phyloP scores from a whole-genome alignment of 2,113 vertebrate genomes.

The Muntiacus reevesi region DNA sequence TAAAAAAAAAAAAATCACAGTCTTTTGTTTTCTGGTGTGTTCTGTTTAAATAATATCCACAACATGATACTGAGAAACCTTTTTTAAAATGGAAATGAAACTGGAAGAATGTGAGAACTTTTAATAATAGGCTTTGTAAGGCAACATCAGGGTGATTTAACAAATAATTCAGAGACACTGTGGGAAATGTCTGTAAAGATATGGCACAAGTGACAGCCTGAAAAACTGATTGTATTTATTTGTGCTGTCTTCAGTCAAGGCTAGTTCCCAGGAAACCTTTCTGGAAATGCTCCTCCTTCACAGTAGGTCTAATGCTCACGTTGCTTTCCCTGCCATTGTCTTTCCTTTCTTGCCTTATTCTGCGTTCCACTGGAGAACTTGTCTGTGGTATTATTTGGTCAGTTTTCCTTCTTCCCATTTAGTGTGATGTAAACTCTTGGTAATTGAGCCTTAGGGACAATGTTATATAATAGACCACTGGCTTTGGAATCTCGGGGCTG shows the following conservation, averaged over 20 bases:
- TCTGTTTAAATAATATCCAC: slow-evolving; percentile 3
- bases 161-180: neutral
- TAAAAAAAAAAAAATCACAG: neutral
- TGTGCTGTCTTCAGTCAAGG: neutral
- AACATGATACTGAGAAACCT: neutral
- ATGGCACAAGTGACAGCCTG: neutral
- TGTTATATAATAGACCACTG: neutral
- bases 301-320: neutral
- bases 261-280: neutral
- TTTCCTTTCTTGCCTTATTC: slow-evolving; percentile 20
- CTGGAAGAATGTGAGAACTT: neutral
- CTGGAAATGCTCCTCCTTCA: neutral
- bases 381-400: neutral
- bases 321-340: neutral
- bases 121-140: neutral
- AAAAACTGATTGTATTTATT: neutral
- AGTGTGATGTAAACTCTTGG: neutral
- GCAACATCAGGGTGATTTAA: neutral
- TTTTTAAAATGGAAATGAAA: slow-evolving; percentile 7
- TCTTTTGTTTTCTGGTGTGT: slow-evolving; percentile 23
- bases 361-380: neutral
- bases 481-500: neutral
- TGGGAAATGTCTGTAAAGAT: neutral
- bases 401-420: neutral
- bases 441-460: neutral